Evolutionary conservation across 2,888 invertebrate genomes (phyloP), one percentile per base, ranked within the genome.

Genomic region (Polia nebulosa): DNA sequence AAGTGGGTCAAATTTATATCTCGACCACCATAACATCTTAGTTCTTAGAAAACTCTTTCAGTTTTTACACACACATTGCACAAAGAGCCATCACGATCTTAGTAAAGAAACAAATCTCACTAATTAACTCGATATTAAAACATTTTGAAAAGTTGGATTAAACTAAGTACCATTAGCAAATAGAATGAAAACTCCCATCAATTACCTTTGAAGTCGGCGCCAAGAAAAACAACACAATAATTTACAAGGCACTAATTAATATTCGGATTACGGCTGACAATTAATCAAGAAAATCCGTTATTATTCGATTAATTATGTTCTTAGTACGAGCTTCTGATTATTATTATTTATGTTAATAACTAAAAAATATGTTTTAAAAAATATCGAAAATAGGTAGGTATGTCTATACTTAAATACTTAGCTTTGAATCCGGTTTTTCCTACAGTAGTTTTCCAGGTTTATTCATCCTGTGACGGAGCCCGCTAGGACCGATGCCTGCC

Each of bases 171-270:
- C 44, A 52, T 53, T 73, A 73, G 27, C 57, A 57, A 73, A 70
- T 76, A 61, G 17, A 49, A 47, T 56, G 36, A 60, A 57, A 71
- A 36, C 27, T 53, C 22, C 41, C 41, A 68, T 67, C 39, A 60
- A 62, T 53, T 7, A 36, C 15, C 20, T 80, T 80, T 80, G 81
- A 74, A 68, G 57, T 66, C 15, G 45, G 36, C 61, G 81, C 80
- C 81, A 78, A 80, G 65, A 74, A 57, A 76, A 71, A 75, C 75
- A 63, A 68, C 68, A 62, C 64, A 34, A 65, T 78, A 81, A 64
- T 69, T 78, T 74, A 81, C 56, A 56, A 67, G 72, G 55, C 52
- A 25, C 56, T 66, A 61, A 78, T 81, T 80, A 78, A 81, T 81
- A 69, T 64, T 27, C 25, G 47, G 49, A 73, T 73, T 70, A 70